Conservation (phyloP, 53 echinoderm and acorn worm species). For the Apostichopus leukothele region DNA sequence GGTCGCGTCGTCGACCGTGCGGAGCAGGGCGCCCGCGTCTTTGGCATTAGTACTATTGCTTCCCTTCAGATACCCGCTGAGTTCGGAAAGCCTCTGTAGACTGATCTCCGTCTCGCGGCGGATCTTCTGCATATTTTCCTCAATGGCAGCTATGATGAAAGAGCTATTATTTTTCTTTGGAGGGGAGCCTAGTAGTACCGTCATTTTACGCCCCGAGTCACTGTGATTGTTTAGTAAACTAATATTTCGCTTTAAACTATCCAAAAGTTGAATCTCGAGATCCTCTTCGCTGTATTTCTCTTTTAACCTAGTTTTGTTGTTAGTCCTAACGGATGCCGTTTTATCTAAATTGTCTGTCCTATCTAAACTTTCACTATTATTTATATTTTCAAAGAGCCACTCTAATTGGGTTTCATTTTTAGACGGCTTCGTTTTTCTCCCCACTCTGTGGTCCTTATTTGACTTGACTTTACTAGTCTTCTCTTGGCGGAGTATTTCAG, state of each 20-base stretch:
- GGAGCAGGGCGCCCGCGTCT: slow-evolving; percentile 29
- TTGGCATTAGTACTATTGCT: slow-evolving; percentile 43
- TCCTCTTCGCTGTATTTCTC: slow-evolving; percentile 20
- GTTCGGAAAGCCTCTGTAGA: slow-evolving; percentile 71
- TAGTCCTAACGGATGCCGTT: slow-evolving; percentile 22
- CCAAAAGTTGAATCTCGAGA: slow-evolving; percentile 42
- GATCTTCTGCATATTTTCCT: slow-evolving; percentile 92
- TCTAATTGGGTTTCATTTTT: slow-evolving; percentile 25
- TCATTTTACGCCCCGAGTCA: slow-evolving; percentile 21
- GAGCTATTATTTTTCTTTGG: slow-evolving; percentile 66
- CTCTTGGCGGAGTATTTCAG: slow-evolving; percentile 18
- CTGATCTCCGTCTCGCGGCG: slow-evolving; percentile 83
- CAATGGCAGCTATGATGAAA: slow-evolving; percentile 82
- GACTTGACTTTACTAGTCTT: slow-evolving; percentile 3
- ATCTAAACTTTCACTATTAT: slow-evolving; percentile 29
- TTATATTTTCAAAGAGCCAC: slow-evolving; percentile 48
- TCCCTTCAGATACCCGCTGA: slow-evolving; percentile 67
- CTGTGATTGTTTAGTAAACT: slow-evolving; percentile 21
- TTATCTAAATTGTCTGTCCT: slow-evolving; percentile 22
- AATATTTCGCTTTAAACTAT: slow-evolving; percentile 46
- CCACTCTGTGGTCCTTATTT: slow-evolving; percentile 13
- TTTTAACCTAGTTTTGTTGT: slow-evolving; percentile 47
- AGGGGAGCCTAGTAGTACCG: slow-evolving; percentile 46
- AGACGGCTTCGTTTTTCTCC: slow-evolving; percentile 8
- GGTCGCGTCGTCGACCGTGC: slow-evolving; percentile 29